phyloP scores from a whole-genome alignment of 2,797 vertebrate species.

The Protosalanx chinensis region DNA sequence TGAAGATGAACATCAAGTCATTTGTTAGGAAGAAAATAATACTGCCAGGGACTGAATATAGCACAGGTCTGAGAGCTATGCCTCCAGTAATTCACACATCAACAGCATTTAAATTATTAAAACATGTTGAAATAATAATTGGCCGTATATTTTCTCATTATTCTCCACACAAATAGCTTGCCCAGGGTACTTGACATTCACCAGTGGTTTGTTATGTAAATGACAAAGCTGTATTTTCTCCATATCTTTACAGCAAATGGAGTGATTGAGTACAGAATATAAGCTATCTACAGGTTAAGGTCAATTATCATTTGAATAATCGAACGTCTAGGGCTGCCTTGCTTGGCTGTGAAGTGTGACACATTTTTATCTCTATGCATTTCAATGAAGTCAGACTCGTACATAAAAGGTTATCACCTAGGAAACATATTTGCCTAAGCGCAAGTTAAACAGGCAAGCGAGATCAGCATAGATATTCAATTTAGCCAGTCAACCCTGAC shows the following conservation, averaged over 20 bases:
- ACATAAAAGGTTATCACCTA: conserved; percentile 99
- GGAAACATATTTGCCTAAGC: conserved; percentile 99
- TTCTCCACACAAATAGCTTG: conserved; percentile 78
- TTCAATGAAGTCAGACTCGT: conserved; percentile 99
- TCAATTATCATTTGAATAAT: conserved; percentile 99
- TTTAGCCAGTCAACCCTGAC: conserved; percentile 99
- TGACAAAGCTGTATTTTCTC: conserved; percentile 88
- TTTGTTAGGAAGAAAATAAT: conserved; percentile 73
- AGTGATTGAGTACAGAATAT: conserved; percentile 97
- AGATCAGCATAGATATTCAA: conserved; percentile 99
- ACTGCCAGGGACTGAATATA: conserved; percentile 60
- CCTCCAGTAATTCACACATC: conserved; percentile 74
- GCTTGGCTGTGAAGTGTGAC: conserved; percentile 92
- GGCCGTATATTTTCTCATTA: conserved; percentile 84
- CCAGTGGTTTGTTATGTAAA: conserved; percentile 97
- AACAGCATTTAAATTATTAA: conserved; percentile 82
- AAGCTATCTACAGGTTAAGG: conserved; percentile 96
- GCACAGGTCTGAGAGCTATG: conserved; percentile 60
- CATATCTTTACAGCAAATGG: conserved; percentile 96
- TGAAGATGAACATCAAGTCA: conserved; percentile 78
- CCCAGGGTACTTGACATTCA: conserved; percentile 93
- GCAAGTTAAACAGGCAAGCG: conserved; percentile 99
- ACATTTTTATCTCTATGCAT: conserved; percentile 99
- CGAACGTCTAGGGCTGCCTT: conserved; percentile 86
- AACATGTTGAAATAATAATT: conserved; percentile 86